Percentiles rank a stretch among this genome's conserved stretches.
Conservation (phyloP, 2,888 invertebrate genomes). For the Leptinotarsa tumamoca region DNA sequence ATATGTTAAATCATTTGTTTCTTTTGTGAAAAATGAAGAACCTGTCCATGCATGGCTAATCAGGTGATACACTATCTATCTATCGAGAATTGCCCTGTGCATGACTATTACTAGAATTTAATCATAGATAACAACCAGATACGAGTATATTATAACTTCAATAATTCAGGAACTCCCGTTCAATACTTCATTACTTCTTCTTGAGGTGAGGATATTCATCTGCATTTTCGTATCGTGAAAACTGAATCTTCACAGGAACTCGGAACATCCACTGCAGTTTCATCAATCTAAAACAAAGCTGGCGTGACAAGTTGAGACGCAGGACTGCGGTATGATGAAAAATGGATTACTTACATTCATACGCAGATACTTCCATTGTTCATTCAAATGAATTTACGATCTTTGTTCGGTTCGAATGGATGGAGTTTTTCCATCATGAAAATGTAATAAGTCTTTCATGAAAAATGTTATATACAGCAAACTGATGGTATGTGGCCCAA, state of each 20-base stretch:
- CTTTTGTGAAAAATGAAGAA: too few species aligned
- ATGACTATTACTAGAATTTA: too few species aligned
- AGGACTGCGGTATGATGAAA: conserved; percentile 41
- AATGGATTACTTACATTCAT: conserved; percentile 47
- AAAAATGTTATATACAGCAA: neutral
- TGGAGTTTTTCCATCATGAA: conserved; percentile 27
- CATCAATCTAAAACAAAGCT: conserved; percentile 48
- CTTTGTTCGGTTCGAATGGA: conserved; percentile 25
- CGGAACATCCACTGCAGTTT: conserved; percentile 42
- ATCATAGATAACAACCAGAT: too few species aligned
- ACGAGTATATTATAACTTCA: neutral
- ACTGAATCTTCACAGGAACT: conserved; percentile 27
- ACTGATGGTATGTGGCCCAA: too few species aligned
- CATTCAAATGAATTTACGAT: conserved; percentile 35
- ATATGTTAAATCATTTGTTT: too few species aligned
- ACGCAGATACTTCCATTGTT: conserved; percentile 22
- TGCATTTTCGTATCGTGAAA: conserved; percentile 17
- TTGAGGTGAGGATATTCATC: neutral
- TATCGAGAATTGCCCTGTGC: too few species aligned
- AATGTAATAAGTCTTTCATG: neutral
- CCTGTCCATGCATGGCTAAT: too few species aligned
- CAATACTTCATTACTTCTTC: neutral
- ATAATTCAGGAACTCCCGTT: neutral
- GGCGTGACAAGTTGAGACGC: conserved; percentile 40
- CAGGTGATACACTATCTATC: too few species aligned